Conservation (phyloP, 1,140 invertebrate species). For the Atopsyche davidsoni region DNA sequence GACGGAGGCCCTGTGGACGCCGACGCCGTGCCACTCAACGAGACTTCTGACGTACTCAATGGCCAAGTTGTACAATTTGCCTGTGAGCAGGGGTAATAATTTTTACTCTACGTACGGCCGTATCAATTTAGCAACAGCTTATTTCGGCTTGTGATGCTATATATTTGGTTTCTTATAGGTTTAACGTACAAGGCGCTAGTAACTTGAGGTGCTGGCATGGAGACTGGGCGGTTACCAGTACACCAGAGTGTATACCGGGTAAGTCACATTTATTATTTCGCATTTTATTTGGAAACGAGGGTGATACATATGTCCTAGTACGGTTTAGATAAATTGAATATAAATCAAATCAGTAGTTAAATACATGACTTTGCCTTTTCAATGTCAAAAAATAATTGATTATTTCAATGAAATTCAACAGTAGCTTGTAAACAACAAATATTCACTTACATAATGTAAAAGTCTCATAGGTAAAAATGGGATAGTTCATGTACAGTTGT, state of each 20-base stretch:
- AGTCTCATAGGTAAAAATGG: no score
- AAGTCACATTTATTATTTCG: no score
- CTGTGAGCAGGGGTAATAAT: constrained; percentile 53
- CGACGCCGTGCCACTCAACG: constrained; percentile 47
- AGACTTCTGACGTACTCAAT: constrained; percentile 53
- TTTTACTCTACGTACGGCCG: not conserved
- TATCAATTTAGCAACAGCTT: not conserved
- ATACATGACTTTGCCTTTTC: no score
- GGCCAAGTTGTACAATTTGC: constrained; percentile 59
- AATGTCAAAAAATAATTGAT: no score
- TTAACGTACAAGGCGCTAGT: constrained; percentile 61
- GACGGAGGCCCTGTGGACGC: constrained; percentile 38
- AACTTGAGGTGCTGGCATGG: constrained; percentile 71
- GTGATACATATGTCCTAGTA: no score
- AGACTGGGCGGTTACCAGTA: constrained; percentile 65
- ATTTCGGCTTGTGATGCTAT: not conserved
- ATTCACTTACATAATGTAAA: no score
- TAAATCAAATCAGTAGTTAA: no score
- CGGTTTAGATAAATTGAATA: no score
- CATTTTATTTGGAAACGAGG: no score
- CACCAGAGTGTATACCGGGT: constrained; percentile 73
- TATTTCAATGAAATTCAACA: no score
- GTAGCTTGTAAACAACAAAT: no score
- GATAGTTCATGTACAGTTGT: no score
- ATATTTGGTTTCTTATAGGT: constrained; percentile 34